Conservation (phyloP, 2,797 vertebrate species). For the Octomys mimax region DNA sequence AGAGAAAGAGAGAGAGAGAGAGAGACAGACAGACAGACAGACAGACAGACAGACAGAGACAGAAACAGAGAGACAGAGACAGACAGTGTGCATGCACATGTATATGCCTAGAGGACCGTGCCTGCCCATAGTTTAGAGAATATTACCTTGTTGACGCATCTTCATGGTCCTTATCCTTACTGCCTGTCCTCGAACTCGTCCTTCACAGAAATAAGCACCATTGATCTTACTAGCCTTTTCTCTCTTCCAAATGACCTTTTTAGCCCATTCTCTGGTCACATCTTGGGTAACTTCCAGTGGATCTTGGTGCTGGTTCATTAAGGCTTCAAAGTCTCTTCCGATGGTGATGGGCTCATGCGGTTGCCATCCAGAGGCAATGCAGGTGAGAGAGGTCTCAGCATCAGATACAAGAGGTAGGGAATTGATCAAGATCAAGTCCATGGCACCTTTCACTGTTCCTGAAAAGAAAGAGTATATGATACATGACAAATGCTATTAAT, state of each 20-base stretch:
- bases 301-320: conserved; percentile 88
- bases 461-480: conserved; percentile 45
- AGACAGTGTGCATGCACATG: no score
- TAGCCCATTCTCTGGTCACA: conserved; percentile 88
- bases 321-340: conserved; percentile 90
- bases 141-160: conserved; percentile 92
- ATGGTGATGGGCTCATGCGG: conserved; percentile 88
- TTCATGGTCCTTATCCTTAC: conserved; percentile 93
- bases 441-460: conserved; percentile 89
- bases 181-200: conserved; percentile 89
- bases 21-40: no score
- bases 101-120: not conserved
- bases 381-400: conserved; percentile 91
- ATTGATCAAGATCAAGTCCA: conserved; percentile 94
- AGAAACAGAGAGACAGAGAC: no score
- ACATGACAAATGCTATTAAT: not conserved
- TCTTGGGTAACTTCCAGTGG: conserved; percentile 90
- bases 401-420: conserved; percentile 92
- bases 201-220: conserved; percentile 93
- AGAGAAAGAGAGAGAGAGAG: no score
- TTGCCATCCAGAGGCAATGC: conserved; percentile 92
- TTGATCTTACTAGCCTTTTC: conserved; percentile 91
- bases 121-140: not conserved
- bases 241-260: conserved; percentile 92
- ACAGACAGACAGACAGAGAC: no score